Evolutionary conservation across 2,888 invertebrate species (phyloP), one percentile per base, ranked within the genome.

Genomic region (Euplagia quadripunctaria): DNA sequence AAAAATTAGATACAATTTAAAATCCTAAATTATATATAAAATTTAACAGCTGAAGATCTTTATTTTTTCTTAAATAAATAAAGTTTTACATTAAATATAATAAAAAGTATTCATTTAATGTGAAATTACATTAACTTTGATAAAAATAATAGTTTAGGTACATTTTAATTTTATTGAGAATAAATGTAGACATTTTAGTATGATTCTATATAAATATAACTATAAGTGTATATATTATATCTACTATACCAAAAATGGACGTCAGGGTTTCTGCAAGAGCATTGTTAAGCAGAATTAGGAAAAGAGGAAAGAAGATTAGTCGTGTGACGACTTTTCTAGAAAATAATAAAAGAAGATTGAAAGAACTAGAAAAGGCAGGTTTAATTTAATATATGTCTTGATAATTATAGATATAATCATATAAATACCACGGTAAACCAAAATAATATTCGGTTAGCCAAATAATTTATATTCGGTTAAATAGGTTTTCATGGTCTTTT

Each of bases 191-290:
- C 71, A 71, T 71, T 75, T 75, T 74, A 75, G 70, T 76, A 76
- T 70, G 70, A 67, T 78, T 74, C 73, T 20, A 78, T 84, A 83
- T 79, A 78, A 82, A 81, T 82, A 84, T 79, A 78, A 82, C 79
- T 82, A 84, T 79, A 78, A 78, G 73, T 83, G 79, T 81, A 84
- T 76, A 82, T 72, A 81, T 75, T 80, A 82, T 76, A 80, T 73
- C 80, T 84, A 84, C 76, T 78, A 31, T 80, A 80, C 76, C 87
- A 85, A 89, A 87, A 90, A 90, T 90, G 89, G 90, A 90, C 90
- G 90, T 88, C 73, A 83, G 79, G 84, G 77, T 79, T 81, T 86
- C 86, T 86, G 89, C 86, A 80, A 84, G 81, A 74, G 79, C 82
- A 80, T 82, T 79, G 72, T 49, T 68, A 61, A 61, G 61, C 31